Base-by-base conservation (phyloP, 2,797 vertebrate species). In the Tinamus major region DNA sequence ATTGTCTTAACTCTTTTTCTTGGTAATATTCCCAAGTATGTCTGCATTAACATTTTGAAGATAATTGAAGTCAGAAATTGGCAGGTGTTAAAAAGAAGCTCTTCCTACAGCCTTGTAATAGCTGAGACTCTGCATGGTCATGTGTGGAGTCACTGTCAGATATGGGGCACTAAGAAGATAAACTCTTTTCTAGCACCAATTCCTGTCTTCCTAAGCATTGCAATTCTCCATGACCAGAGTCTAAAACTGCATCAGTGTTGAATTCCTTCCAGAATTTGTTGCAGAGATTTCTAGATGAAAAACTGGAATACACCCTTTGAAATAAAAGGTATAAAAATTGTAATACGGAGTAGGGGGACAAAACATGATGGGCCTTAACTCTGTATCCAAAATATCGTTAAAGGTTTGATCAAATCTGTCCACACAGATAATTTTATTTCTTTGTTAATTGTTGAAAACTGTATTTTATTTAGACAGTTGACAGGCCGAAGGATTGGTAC, bases 401-500 rank as follows among this genome's bases (percentile, higher is more conserved):
- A 83, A 69, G 72, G 31, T 80, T 59, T 89, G 31, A 55, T 81
- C 27, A 20, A 0, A 21, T 89, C 58, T 91, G 27, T 76, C 65
- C 27, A 33, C 16, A 7, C 26, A 27, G 29, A 7, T 44, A 4
- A n/a, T 79, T 87, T 81, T 55, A 13, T 51, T 62, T 79, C 53
- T 37, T 75, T 15, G 1, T 74, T 96, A 95, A 94, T 91, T 88
- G 20, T 86, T 92, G 51, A 89, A 91, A 82, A 70, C 48, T 95
- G 13, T 84, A 3, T 86, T 96, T 93, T 94, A 81, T 96, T 92
- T 96, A 99, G 99, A 99, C 99, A 18, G 99, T 99, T 95, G 99
- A 99, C 96, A 97, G 99, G 95, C 99, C 99, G 0, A 99, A 99
- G 97, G 99, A 99, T 93, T 99, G 99, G 99, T 99, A 99, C 98